Evolutionary conservation across 37 sponge, comb jelly and placozoan genomes (phyloP), one percentile per base, ranked within the genome.

Genomic region (Petrosia ficiformis): DNA sequence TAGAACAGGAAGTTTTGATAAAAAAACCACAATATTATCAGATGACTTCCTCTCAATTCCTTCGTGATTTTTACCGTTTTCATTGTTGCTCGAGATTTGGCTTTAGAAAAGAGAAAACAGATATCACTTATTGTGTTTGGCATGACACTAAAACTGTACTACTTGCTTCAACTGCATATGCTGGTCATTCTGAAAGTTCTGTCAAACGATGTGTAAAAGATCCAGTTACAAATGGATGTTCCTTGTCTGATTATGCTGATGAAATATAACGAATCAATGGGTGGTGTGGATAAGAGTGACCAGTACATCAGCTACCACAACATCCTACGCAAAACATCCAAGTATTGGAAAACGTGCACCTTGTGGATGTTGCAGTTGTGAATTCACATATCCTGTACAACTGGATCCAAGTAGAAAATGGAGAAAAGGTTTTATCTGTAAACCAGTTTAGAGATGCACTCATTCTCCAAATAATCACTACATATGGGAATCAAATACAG

Each of bases 241-340:
- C 68, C 70, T 14, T 39, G 26, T 26, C 77, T 72, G 10, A 57
- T 71, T 24, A 48, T 64, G 14, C 40, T 83, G 39, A 42, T 44
- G 21, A 32, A 82, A 28, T 82, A 83, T 64, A 83, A 83, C 48
- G 61, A 35, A n/a, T 76, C 19, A 31, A 77, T 83, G 84, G 77
- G 84, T 30, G 84, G 84, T 4, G 84, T 83, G 1, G 84, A 83
- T 56, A 59, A 61, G n/a, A 37, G 38, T 40, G 84, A 83, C 37
- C 77, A 83, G 54, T n/a, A 44, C 33, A 10, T 83, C 4, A 24
- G n/a, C 1, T 77, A 76, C 52, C 52, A 74, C 61, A 70, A 65
- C 32, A 65, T 68, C 6, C 35, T 77, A 1, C 44, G 72, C 14
- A 25, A 70, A 30, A 83, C 84, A 4, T 30, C n/a, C 2, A 33